A percentile compares a stretch with the other conserved stretches of the same genome.
These are phyloP conservation scores for Diadema setosum DNA, from an alignment of 35 echinoderm and acorn worm genomes.

Conservation along the genomic window DNA sequence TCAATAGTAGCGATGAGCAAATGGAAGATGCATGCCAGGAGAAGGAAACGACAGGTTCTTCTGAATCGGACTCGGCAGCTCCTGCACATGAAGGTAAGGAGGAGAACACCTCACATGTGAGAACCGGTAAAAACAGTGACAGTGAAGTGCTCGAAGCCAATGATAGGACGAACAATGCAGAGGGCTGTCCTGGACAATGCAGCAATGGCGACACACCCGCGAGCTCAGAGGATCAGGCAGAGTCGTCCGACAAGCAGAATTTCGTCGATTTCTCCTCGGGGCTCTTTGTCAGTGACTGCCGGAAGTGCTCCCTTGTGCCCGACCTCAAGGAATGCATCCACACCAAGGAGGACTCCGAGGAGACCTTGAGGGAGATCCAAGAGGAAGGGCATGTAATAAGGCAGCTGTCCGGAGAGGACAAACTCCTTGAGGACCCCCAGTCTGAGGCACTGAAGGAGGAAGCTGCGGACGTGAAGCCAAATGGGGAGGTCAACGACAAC, in stretches of 20 bases:
- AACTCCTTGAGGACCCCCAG: not conserved
- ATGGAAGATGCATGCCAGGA: not conserved
- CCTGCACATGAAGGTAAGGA: not conserved
- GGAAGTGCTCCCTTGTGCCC: slow-evolving; percentile 58
- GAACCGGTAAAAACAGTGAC: not conserved
- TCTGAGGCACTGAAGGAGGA: not conserved
- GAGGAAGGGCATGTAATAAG: slow-evolving; percentile 62
- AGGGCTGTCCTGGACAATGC: not conserved
- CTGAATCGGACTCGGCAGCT: not conserved
- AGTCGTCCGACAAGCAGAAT: slow-evolving; percentile 16
- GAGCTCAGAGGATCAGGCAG: not conserved
- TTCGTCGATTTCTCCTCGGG: slow-evolving; percentile 90
- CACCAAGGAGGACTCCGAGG: slow-evolving; percentile 26
- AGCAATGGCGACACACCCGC: not conserved
- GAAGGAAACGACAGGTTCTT: not conserved
- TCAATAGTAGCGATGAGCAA: slow-evolving; percentile 5
- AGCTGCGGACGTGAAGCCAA: not conserved
- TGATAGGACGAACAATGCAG: not conserved
- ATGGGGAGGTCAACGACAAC: not conserved
- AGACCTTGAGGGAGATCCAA: slow-evolving; percentile 55
- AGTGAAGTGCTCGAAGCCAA: not conserved
- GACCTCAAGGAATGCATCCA: slow-evolving; percentile 83
- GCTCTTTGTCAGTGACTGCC: slow-evolving; percentile 65
- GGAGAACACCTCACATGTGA: not conserved
- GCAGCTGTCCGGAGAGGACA: slow-evolving; percentile 34